Evolutionary conservation across 1,140 invertebrate genomes (phyloP).

Genomic region (Temnothorax nylanderi): DNA sequence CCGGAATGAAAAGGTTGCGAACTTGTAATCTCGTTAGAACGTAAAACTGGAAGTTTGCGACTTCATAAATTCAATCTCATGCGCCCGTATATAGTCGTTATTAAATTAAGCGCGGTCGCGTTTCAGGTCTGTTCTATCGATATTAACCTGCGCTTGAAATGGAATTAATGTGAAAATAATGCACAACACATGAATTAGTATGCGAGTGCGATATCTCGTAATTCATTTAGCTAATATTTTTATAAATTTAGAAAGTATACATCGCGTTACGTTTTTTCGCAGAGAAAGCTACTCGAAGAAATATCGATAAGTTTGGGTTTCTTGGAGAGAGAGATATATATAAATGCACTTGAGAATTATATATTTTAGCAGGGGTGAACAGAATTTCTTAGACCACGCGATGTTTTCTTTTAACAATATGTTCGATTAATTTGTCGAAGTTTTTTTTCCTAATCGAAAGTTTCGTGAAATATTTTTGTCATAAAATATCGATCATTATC

Average conservation of each 20-base stretch:
- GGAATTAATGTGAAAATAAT: constrained; percentile 42
- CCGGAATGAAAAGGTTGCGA: constrained; percentile 43
- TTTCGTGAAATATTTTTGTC: not conserved
- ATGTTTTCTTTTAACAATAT: not conserved
- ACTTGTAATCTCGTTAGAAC: constrained; percentile 55
- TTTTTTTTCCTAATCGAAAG: not conserved
- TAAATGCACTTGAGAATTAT: not conserved
- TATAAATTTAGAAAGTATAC: not conserved
- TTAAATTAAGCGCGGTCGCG: constrained; percentile 54
- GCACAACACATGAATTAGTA: constrained; percentile 22
- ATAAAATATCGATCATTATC: not conserved
- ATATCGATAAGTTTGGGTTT: not conserved
- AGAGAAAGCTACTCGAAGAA: not conserved
- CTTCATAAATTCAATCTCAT: constrained; percentile 61
- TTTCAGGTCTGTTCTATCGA: constrained; percentile 53
- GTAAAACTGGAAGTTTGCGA: constrained; percentile 56
- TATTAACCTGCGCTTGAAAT: constrained; percentile 39
- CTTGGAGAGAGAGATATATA: not conserved
- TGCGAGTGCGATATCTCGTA: not conserved
- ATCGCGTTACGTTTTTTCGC: not conserved
- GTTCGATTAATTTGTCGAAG: not conserved
- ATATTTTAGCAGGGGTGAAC: not conserved
- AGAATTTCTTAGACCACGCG: not conserved
- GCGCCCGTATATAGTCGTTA: constrained; percentile 49
- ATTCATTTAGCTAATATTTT: not conserved